These are phyloP conservation scores for Onychomys leucogaster DNA, from an alignment of 2,797 vertebrate species.

Conservation along the genomic window DNA sequence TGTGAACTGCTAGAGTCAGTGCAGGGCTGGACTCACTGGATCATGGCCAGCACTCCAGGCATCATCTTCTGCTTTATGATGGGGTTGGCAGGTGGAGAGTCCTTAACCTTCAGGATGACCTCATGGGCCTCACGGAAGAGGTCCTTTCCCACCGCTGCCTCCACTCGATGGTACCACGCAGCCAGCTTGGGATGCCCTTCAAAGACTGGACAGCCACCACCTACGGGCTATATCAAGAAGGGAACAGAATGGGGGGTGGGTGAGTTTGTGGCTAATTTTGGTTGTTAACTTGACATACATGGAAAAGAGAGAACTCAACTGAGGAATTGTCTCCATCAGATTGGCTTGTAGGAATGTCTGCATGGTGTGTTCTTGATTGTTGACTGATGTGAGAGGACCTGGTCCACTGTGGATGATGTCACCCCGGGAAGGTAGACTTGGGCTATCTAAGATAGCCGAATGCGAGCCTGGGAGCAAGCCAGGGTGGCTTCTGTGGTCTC, in stretches of 20 bases:
- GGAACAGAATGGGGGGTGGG: not conserved
- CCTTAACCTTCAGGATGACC: constrained; percentile 73
- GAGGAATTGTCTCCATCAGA: not conserved
- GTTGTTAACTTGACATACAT: not conserved
- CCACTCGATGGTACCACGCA: constrained; percentile 87
- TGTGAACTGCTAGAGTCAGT: not conserved
- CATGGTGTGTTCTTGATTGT: not conserved
- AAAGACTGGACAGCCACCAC: constrained; percentile 86
- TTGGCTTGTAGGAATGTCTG: not conserved
- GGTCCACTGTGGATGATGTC: not conserved
- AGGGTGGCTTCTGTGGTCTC: not conserved
- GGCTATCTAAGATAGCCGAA: not conserved
- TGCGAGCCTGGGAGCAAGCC: not conserved
- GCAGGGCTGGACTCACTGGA: not conserved
- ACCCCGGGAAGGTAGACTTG: not conserved
- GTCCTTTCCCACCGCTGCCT: constrained; percentile 84
- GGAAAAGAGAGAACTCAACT: not conserved
- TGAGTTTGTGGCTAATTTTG: not conserved
- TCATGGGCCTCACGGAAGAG: constrained; percentile 88
- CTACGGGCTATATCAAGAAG: constrained; percentile 85
- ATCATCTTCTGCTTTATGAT: constrained; percentile 62
- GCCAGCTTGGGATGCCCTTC: constrained; percentile 85
- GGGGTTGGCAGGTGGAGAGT: constrained; percentile 33
- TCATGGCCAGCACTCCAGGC: constrained; percentile 54
- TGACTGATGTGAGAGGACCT: not conserved